Evolutionary conservation across 2,888 invertebrate genomes (phyloP).

Genomic region (Chaetoderma sp.): DNA sequence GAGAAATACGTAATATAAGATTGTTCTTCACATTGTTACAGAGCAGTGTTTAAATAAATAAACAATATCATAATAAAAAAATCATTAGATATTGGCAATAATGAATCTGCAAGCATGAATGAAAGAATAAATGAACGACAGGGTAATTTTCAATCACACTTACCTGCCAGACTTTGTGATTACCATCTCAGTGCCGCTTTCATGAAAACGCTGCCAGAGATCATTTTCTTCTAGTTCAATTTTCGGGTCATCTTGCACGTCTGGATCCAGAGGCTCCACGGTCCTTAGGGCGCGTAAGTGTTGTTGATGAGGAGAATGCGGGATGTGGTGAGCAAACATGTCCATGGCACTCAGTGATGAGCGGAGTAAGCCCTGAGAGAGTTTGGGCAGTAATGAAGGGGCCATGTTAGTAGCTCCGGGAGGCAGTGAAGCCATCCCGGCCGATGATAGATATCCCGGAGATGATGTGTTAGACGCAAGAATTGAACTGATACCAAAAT

Average conservation of each 20-base stretch:
- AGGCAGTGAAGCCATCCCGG: not conserved
- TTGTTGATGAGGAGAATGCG: too few species aligned
- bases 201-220: constrained; percentile 98
- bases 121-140: too few species aligned
- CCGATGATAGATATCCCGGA: too few species aligned
- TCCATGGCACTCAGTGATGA: not conserved
- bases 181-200: constrained; percentile 99
- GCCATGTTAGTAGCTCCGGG: not conserved
- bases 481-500: constrained; percentile 1
- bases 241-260: constrained; percentile 97
- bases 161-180: constrained; percentile 99
- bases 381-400: constrained; percentile 5
- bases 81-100: too few species aligned
- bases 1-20: too few species aligned
- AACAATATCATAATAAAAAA: too few species aligned
- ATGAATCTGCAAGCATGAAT: too few species aligned
- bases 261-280: constrained; percentile 87
- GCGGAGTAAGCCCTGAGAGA: not conserved
- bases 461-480: not conserved
- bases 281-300: constrained; percentile 74
- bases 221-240: constrained; percentile 98
- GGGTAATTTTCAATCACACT: constrained; percentile 71
- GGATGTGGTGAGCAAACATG: not conserved
- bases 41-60: too few species aligned
- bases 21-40: too few species aligned